A percentile compares a stretch with the other conserved stretches of the same genome.
These are phyloP conservation scores for Acromyrmex charruanus DNA, from an alignment of 1,140 invertebrate genomes.

Conservation along the genomic window DNA sequence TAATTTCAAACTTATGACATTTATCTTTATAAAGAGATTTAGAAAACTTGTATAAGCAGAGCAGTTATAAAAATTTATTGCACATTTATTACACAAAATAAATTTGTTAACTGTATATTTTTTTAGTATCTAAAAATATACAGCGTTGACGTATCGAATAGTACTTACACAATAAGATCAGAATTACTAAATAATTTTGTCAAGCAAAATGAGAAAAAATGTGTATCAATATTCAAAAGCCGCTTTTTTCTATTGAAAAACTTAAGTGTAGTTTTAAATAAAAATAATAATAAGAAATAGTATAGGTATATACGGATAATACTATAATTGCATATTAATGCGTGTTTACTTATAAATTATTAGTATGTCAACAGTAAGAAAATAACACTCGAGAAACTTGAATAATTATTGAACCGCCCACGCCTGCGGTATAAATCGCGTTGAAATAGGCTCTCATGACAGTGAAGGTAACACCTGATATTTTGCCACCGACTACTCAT, in stretches of 20 bases:
- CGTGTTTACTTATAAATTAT: neutral
- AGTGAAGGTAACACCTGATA: slow-evolving; percentile 36
- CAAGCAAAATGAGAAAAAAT: neutral
- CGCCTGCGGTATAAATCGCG: slow-evolving; percentile 14
- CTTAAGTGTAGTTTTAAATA: neutral
- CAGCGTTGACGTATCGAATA: neutral
- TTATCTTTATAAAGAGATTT: neutral
- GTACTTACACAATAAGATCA: neutral
- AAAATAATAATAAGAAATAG: neutral
- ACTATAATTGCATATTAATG: neutral
- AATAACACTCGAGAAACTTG: slow-evolving; percentile 4
- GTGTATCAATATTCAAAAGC: neutral
- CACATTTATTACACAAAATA: neutral
- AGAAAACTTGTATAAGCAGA: neutral
- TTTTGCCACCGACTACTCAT: slow-evolving; percentile 51
- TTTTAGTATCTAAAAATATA: slow-evolving; percentile 4
- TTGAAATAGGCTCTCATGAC: slow-evolving; percentile 11
- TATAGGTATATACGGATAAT: neutral
- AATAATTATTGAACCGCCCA: slow-evolving; percentile 36
- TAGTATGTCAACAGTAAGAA: neutral
- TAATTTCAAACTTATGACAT: neutral
- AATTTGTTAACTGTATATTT: neutral
- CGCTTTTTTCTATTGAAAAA: neutral
- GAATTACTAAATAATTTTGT: neutral
- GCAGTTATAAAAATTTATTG: neutral